Percentiles rank a stretch among this genome's conserved stretches.
Evolutionary conservation across 1,140 invertebrate genomes (phyloP).

Genomic region (Colletes gigas): DNA sequence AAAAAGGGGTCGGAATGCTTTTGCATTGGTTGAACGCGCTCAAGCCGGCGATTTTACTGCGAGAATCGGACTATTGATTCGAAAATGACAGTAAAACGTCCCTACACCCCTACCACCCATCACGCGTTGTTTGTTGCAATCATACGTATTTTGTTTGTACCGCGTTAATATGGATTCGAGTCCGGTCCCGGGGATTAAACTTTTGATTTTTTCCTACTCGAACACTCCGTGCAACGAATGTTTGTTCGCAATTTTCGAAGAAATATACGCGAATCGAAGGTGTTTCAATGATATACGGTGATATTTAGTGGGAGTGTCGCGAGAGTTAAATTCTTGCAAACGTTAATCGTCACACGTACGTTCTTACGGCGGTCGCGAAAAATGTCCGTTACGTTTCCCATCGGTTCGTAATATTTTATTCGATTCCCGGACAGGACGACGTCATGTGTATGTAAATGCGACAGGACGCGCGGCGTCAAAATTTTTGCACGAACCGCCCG

Average conservation of each 20-base stretch:
- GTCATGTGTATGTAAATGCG: conserved; percentile 52
- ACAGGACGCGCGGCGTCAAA: conserved; percentile 12
- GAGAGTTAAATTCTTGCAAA: too few species aligned
- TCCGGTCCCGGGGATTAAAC: too few species aligned
- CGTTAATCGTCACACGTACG: too few species aligned
- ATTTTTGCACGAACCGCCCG: conserved; percentile 52
- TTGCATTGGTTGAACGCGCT: conserved; percentile 62
- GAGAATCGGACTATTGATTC: conserved; percentile 60
- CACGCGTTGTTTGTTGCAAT: background rate
- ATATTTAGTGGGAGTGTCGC: too few species aligned
- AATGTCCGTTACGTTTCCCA: background rate
- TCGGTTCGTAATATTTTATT: conserved; percentile 1
- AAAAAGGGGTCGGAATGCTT: conserved; percentile 66
- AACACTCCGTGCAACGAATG: too few species aligned
- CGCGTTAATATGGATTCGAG: background rate
- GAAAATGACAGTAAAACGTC: conserved; percentile 21
- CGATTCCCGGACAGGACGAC: conserved; percentile 4
- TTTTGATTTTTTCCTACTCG: background rate
- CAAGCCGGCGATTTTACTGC: conserved; percentile 51
- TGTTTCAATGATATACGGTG: too few species aligned
- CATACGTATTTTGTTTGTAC: background rate
- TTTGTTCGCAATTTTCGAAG: too few species aligned
- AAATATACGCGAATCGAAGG: too few species aligned
- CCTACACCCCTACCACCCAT: background rate
- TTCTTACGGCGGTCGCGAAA: background rate